Evolutionary conservation across 2,797 vertebrate genomes (phyloP), one percentile per base, ranked within the genome.

Genomic region (Acestrorhynchus altus): DNA sequence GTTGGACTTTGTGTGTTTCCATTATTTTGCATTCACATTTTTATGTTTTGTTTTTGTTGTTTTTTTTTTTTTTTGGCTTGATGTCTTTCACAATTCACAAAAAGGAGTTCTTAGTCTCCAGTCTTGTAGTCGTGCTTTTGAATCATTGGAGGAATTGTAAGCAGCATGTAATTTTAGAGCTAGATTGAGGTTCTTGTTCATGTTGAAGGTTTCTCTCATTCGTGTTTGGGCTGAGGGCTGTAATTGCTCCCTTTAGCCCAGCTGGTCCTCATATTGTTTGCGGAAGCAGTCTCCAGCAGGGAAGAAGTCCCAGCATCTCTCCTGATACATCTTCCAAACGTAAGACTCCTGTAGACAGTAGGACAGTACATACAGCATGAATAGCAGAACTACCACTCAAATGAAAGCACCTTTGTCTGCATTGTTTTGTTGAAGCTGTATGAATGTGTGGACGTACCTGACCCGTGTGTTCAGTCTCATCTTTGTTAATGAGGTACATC

Each of bases 311-410:
- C 98, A 99, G 42, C 98, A 99, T 88, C 98, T 92, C 91, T 98
- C 97, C 89, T 99, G 98, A 90, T 98, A 99, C 97, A 99, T 97
- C 92, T 99, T 99, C 98, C 97, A 99, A 74, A 99, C 98, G 0
- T 90, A 99, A 0, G 98, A 99, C 88, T 99, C 97, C 97, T 99
- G 91, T 26, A 90, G 90, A 72, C 8, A 35, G 31, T 1, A 39
- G 12, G 9, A 39, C 1, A 35, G 0, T 20, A 22, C 16, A 24
- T 35, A 28, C 26, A 10, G 22, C 22, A 61, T 20, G 15, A 67
- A 16, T 2, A 85, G 84, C 88, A 86, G 49, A 74, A 85, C 83
- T 89, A 87, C 84, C 75, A 18, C 67, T 18, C 0, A 18, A 20
- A 39, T n/a, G 7, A 9, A 67, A 67, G 1, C 3, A 10, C 1